Conservation (phyloP, 2,888 invertebrate genomes). For the Phortica okadai region DNA sequence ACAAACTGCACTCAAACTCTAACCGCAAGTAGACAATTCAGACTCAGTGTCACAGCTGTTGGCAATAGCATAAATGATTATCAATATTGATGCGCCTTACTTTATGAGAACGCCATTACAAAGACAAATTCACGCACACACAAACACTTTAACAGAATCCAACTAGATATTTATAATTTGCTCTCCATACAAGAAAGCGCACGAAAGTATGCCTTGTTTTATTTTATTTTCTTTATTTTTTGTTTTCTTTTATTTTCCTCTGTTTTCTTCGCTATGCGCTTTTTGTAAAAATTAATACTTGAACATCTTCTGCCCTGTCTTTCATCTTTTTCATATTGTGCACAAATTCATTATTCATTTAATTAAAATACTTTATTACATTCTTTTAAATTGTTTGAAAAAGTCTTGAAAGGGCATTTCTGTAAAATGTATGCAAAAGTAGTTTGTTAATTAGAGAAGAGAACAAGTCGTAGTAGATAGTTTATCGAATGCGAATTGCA, state of each 20-base stretch:
- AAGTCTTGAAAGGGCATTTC: not conserved
- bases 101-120: slow-evolving; percentile 18
- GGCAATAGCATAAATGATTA: slow-evolving; percentile 58
- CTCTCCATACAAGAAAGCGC: not conserved
- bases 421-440: not conserved
- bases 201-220: slow-evolving; percentile 44
- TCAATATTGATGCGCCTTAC: slow-evolving; percentile 52
- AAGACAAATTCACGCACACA: slow-evolving; percentile 13
- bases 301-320: not conserved
- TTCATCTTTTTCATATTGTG: not conserved
- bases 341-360: slow-evolving; percentile 53
- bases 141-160: slow-evolving; percentile 28
- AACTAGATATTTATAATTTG: slow-evolving; percentile 43
- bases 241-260: slow-evolving; percentile 34
- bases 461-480: too few species aligned
- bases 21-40: slow-evolving; percentile 2
- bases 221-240: slow-evolving; percentile 33
- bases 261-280: slow-evolving; percentile 6
- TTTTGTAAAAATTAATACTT: not conserved
- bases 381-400: slow-evolving; percentile 40
- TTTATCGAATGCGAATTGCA: too few species aligned
- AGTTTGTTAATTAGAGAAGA: not conserved
- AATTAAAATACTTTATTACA: slow-evolving; percentile 63
- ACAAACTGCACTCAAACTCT: slow-evolving; percentile 10
- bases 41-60: not conserved